Percentiles rank a stretch among this genome's conserved stretches.
Conservation (phyloP, 2,888 invertebrate genomes). For the Cataglyphis albicans region DNA sequence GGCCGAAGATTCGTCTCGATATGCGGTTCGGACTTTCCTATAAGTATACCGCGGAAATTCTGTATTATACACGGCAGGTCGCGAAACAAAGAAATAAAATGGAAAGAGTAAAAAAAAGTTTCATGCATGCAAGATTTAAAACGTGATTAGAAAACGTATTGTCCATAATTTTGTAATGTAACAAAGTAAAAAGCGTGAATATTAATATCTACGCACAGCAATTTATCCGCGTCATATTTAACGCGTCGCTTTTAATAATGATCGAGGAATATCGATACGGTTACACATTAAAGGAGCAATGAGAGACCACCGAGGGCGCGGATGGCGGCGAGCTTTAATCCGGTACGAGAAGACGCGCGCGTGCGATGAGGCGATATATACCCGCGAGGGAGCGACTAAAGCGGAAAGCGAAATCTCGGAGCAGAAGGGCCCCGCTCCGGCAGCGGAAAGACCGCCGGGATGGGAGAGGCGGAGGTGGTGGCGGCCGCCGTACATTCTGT, state of each 20-base stretch:
- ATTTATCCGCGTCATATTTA: neutral
- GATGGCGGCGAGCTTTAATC: conserved; percentile 57
- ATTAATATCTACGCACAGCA: neutral
- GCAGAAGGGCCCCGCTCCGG: conserved; percentile 52
- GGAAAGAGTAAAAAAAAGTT: neutral
- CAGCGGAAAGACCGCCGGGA: conserved; percentile 39
- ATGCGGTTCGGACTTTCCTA: conserved; percentile 1
- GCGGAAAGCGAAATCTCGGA: conserved; percentile 80
- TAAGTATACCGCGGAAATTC: conserved; percentile 45
- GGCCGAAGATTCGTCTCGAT: conserved; percentile 44
- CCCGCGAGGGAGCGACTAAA: conserved; percentile 78
- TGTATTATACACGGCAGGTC: neutral
- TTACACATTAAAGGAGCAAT: conserved; percentile 30
- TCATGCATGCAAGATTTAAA: neutral
- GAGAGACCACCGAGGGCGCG: conserved; percentile 69
- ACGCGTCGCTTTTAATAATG: neutral
- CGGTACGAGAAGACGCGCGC: conserved; percentile 72
- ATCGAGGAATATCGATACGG: neutral
- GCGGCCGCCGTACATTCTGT: conserved; percentile 77
- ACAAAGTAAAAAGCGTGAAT: neutral
- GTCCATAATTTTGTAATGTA: neutral
- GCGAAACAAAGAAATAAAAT: neutral
- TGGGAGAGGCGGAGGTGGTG: conserved; percentile 31
- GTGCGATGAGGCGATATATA: conserved; percentile 83
- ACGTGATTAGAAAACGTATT: neutral